phyloP scores from a whole-genome alignment of 2,113 vertebrate species.

The Cryptomyrus ogoouensis region DNA sequence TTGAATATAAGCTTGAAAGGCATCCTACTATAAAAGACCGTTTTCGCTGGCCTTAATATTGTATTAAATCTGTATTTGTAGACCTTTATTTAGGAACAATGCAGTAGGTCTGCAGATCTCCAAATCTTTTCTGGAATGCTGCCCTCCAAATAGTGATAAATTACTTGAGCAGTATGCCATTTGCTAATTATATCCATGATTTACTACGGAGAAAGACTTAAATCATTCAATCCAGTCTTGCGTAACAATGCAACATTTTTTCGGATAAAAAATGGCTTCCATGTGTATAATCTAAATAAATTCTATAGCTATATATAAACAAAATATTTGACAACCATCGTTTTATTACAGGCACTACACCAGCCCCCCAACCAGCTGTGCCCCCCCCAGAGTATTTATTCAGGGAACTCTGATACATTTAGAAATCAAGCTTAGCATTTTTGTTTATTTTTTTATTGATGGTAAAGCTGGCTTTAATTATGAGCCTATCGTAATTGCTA shows the following conservation, averaged over 20 bases:
- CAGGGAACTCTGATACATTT: constrained; percentile 54
- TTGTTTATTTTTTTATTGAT: constrained; percentile 70
- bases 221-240: constrained; percentile 99
- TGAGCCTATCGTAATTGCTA: constrained; percentile 64
- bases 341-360: constrained; percentile 62
- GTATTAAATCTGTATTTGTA: constrained; percentile 92
- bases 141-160: constrained; percentile 99
- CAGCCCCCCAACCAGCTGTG: constrained; percentile 44
- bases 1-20: constrained; percentile 68
- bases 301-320: constrained; percentile 76
- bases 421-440: constrained; percentile 57
- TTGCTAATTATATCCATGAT: constrained; percentile 99
- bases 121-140: constrained; percentile 98
- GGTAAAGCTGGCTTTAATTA: constrained; percentile 65
- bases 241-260: constrained; percentile 96
- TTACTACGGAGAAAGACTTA: constrained; percentile 99
- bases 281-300: constrained; percentile 98
- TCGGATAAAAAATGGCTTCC: constrained; percentile 96
- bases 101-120: constrained; percentile 96
- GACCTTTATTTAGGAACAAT: constrained; percentile 95
- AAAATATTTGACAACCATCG: constrained; percentile 69
- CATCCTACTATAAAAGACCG: constrained; percentile 59
- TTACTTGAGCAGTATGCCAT: constrained; percentile 99
- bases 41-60: constrained; percentile 78
- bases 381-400: constrained; percentile 47